Evolutionary conservation across 2,113 vertebrate genomes (phyloP).

Genomic region (Mobula hypostoma): DNA sequence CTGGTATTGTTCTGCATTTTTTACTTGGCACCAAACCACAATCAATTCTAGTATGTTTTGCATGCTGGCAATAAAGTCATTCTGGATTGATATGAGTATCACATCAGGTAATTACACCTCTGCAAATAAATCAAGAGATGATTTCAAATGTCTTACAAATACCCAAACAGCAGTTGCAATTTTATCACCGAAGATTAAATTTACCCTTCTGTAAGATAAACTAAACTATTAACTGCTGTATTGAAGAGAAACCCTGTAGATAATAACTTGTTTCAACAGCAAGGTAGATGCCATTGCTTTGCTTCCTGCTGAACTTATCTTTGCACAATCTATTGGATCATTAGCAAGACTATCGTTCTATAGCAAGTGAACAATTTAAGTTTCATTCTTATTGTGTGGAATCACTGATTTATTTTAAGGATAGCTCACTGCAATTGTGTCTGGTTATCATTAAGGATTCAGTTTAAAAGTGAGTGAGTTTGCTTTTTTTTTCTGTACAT

Average conservation of each 20-base stretch:
- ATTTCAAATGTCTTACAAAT: neutral
- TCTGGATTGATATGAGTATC: neutral
- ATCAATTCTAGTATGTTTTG: no score
- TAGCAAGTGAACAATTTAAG: neutral
- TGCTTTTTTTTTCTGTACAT: neutral
- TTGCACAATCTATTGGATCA: neutral
- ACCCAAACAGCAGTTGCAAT: neutral
- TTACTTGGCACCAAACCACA: no score
- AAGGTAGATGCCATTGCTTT: neutral
- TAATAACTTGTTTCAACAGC: neutral
- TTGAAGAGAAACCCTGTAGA: neutral
- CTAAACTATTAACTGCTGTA: neutral
- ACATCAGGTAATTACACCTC: neutral
- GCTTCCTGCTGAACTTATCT: neutral
- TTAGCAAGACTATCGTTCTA: neutral
- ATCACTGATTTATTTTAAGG: neutral
- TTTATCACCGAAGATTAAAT: neutral
- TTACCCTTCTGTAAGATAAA: neutral
- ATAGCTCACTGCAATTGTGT: neutral
- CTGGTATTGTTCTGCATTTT: no score
- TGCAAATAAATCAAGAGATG: neutral
- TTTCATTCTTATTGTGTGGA: neutral
- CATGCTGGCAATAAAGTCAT: no score
- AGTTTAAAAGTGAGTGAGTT: neutral
- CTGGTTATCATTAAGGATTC: neutral